Conservation (phyloP, 2,888 invertebrate genomes). For the Pheosia gnoma region DNA sequence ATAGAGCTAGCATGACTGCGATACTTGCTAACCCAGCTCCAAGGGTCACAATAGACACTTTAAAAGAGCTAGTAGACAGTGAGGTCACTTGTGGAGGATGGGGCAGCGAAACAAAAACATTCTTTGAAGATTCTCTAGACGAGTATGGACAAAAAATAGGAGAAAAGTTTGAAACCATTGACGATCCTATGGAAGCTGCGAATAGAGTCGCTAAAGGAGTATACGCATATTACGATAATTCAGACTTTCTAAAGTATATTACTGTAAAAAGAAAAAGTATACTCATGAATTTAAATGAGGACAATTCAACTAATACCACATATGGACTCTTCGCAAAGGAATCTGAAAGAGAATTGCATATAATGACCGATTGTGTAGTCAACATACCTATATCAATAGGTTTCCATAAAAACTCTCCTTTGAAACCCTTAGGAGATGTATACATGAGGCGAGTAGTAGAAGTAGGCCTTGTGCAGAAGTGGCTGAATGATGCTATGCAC, state of each 20-base stretch:
- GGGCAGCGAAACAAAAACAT: slow-evolving; percentile 87
- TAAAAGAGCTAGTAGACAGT: slow-evolving; percentile 87
- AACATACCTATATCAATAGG: slow-evolving; percentile 92
- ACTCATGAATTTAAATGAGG: slow-evolving; percentile 48
- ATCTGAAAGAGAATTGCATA: slow-evolving; percentile 86
- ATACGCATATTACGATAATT: slow-evolving; percentile 92
- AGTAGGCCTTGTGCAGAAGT: slow-evolving; percentile 90
- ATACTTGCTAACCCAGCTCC: slow-evolving; percentile 91
- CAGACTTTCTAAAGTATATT: slow-evolving; percentile 87
- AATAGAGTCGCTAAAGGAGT: slow-evolving; percentile 87
- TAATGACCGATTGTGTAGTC: slow-evolving; percentile 92
- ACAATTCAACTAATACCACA: slow-evolving; percentile 54
- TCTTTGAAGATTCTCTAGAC: slow-evolving; percentile 89
- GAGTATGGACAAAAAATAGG: slow-evolving; percentile 87
- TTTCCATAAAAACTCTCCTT: slow-evolving; percentile 91
- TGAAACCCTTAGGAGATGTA: slow-evolving; percentile 87
- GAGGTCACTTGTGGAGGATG: slow-evolving; percentile 88
- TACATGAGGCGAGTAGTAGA: slow-evolving; percentile 88
- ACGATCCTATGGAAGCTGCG: slow-evolving; percentile 86
- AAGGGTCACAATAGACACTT: slow-evolving; percentile 91
- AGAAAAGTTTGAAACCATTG: slow-evolving; percentile 85
- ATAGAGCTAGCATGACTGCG: slow-evolving; percentile 93
- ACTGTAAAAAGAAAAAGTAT: slow-evolving; percentile 82
- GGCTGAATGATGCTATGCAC: slow-evolving; percentile 90
- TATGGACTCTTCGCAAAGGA: slow-evolving; percentile 28